A percentile compares a stretch with the other conserved stretches of the same genome.
Evolutionary conservation across 2,888 invertebrate species (phyloP).

Genomic region (Matsumyia berberina): DNA sequence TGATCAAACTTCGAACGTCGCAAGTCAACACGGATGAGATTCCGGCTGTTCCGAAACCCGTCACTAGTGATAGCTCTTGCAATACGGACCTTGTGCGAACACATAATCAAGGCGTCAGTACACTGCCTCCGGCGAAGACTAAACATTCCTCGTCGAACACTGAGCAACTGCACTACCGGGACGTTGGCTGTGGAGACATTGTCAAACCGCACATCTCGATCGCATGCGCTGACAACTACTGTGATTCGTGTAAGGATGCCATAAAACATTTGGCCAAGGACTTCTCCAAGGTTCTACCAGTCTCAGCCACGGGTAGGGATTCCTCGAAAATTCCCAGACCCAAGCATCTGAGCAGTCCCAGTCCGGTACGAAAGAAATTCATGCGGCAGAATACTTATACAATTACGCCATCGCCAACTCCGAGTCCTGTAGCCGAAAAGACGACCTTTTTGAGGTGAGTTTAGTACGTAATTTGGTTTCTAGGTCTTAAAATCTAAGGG

Average conservation of each 20-base stretch:
- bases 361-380: conserved; percentile 81
- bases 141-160: conserved; percentile 82
- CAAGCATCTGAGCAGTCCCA: conserved; percentile 82
- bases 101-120: conserved; percentile 78
- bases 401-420: conserved; percentile 79
- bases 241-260: conserved; percentile 87
- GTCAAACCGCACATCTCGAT: conserved; percentile 85
- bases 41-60: conserved; percentile 74
- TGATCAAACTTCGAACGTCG: conserved; percentile 79
- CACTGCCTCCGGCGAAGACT: conserved; percentile 76
- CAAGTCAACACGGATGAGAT: conserved; percentile 80
- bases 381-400: conserved; percentile 84
- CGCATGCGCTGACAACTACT: conserved; percentile 85
- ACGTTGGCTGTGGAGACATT: conserved; percentile 85
- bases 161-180: conserved; percentile 83
- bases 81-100: conserved; percentile 79
- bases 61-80: conserved; percentile 77
- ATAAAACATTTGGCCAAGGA: conserved; percentile 86
- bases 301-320: conserved; percentile 77
- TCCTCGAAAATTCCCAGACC: conserved; percentile 82
- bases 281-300: conserved; percentile 79
- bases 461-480: not conserved
- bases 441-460: conserved; percentile 80
- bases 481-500: too few species aligned
- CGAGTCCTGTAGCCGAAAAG: conserved; percentile 80